phyloP scores from a whole-genome alignment of 92 coral and sea anemone species.

The Hydrozoanthus gracilis region DNA sequence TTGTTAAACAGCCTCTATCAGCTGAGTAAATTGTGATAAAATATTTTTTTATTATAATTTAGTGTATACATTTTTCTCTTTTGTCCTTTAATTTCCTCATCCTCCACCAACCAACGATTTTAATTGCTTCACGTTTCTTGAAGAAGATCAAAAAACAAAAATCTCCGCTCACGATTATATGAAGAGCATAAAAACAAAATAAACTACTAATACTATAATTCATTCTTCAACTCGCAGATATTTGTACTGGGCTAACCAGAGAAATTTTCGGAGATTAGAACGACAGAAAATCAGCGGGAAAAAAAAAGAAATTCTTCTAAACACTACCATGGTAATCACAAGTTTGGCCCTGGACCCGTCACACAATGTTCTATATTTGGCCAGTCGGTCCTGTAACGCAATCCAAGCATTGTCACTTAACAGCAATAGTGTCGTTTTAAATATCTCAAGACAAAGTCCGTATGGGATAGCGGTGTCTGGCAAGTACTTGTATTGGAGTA shows the following conservation, averaged over 20 bases:
- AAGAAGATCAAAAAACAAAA: no score
- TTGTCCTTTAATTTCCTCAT: no score
- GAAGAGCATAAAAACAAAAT: no score
- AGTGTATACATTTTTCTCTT: no score
- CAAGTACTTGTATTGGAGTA: constrained; percentile 26
- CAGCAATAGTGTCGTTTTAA: neutral
- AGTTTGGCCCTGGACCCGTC: constrained; percentile 24
- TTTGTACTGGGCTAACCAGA: constrained; percentile 21
- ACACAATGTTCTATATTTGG: neutral
- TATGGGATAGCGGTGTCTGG: constrained; percentile 23
- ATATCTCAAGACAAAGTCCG: neutral
- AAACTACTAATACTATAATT: neutral
- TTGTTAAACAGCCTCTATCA: no score
- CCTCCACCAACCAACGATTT: no score
- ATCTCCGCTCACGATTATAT: no score
- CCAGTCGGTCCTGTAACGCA: constrained; percentile 8
- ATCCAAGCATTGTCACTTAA: neutral
- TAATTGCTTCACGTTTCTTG: no score
- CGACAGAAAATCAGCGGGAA: neutral
- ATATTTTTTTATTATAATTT: no score
- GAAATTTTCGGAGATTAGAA: neutral
- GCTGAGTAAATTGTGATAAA: no score
- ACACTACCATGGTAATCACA: neutral
- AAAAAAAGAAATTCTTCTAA: neutral
- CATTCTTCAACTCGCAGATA: constrained; percentile 1